Percentiles rank a stretch among this genome's conserved stretches.
Evolutionary conservation across 2,888 invertebrate species (phyloP).

Genomic region (Heliconius cydno): DNA sequence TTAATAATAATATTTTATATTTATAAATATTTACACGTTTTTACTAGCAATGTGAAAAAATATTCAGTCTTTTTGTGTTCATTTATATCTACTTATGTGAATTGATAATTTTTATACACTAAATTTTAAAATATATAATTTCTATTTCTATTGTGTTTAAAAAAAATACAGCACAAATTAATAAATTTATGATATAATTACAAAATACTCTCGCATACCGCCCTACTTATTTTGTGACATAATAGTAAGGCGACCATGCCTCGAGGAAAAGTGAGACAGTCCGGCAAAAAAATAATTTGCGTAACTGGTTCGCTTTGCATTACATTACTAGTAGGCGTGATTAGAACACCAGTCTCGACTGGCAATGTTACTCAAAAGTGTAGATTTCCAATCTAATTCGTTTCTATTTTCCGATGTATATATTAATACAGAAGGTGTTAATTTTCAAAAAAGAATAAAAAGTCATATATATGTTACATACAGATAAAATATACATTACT

Average conservation of each 20-base stretch:
- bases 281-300: constrained; percentile 44
- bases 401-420: background rate
- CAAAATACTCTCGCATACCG: constrained; percentile 61
- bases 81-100: too few species aligned
- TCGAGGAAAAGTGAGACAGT: constrained; percentile 52
- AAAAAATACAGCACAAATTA: background rate
- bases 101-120: too few species aligned
- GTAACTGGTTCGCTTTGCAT: constrained; percentile 40
- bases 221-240: constrained; percentile 57
- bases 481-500: background rate
- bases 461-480: background rate
- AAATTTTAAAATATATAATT: background rate
- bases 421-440: background rate
- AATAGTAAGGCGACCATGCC: constrained; percentile 56
- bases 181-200: constrained; percentile 27
- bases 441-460: background rate
- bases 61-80: too few species aligned
- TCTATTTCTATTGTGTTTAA: background rate
- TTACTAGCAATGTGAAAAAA: background rate
- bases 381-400: constrained; percentile 22
- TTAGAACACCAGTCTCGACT: constrained; percentile 13
- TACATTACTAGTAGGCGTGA: constrained; percentile 30
- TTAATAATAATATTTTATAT: background rate
- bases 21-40: background rate
- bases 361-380: constrained; percentile 18